Base-by-base conservation (phyloP, 2,113 vertebrate species). In the Alectura lathami region DNA sequence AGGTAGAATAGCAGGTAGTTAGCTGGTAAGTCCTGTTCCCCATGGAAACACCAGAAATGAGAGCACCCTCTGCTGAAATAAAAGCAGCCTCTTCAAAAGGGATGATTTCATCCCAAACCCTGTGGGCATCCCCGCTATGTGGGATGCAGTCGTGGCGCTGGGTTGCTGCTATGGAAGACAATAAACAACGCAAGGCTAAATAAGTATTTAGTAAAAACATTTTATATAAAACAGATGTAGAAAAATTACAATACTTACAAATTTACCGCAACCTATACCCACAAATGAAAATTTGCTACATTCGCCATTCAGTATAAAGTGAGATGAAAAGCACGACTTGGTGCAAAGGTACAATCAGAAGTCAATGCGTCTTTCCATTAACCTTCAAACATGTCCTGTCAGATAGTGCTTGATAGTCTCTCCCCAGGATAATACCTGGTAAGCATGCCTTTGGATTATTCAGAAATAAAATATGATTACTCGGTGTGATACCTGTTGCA, bases 211-310 rank as follows among this genome's bases (percentile, higher is more conserved):
- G 36, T 40, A 76, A 89, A 94, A 95, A 82, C 0, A 0, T 92
- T 97, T 97, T 95, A 88, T 96, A 94, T 16, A 92, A 96, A 97
- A 96, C 3, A 22, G 43, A 32, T 1, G 48, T 93, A 97, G 73
- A 94, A 94, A 96, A 94, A 78, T 57, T 29, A 77, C 32, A 78
- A 17, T 56, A 67, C 72, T 88, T 72, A 75, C 45, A 81, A 0
- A 1, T 75, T 75, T 80, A 53, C 67, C 6, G 1, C 59, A 74
- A 85, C 68, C 29, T 32, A 34, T 14, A 87, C 34, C 75, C 78
- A 91, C 50, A 67, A 43, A 67, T 9, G 91, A 91, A 88, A 60
- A 83, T 47, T 73, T 88, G 86, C 96, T 97, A 95, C 95, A 96
- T 94, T 87, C 4, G 15, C 29, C 3, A 43, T 80, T 86, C 18